Evolutionary conservation across 1,140 invertebrate species (phyloP).

Genomic region (Melitaea cinxia): DNA sequence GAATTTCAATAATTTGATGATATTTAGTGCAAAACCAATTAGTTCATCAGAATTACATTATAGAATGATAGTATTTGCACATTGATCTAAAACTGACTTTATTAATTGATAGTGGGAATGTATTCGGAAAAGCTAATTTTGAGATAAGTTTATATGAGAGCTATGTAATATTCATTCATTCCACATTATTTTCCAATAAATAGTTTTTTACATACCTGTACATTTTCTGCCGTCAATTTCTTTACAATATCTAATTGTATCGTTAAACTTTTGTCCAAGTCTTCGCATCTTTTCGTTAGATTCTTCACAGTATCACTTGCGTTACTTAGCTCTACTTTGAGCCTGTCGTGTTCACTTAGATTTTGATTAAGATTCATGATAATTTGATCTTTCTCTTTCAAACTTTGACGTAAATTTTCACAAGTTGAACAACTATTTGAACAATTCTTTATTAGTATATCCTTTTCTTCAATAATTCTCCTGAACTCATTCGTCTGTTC

Average conservation of each 20-base stretch:
- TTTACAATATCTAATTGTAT: slow-evolving; percentile 82
- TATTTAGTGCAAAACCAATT: too few relatives aligned
- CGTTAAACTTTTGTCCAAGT: slow-evolving; percentile 83
- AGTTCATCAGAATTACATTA: too few relatives aligned
- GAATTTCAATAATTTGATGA: too few relatives aligned
- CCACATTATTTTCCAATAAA: neutral
- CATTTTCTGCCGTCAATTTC: slow-evolving; percentile 80
- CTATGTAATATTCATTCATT: too few relatives aligned
- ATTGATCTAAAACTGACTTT: too few relatives aligned
- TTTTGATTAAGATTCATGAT: slow-evolving; percentile 63
- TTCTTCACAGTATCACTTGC: slow-evolving; percentile 48
- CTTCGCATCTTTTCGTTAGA: slow-evolving; percentile 83
- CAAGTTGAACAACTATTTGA: slow-evolving; percentile 59
- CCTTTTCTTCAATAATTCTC: slow-evolving; percentile 79
- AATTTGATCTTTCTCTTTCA: slow-evolving; percentile 74
- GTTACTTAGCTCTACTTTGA: slow-evolving; percentile 51
- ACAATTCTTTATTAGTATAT: slow-evolving; percentile 63
- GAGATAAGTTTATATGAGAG: too few relatives aligned
- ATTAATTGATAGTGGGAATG: too few relatives aligned
- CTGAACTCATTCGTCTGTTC: slow-evolving; percentile 79
- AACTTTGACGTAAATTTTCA: slow-evolving; percentile 48
- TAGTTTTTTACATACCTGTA: slow-evolving; percentile 57
- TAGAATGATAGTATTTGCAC: too few relatives aligned
- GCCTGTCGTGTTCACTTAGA: slow-evolving; percentile 43
- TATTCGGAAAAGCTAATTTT: too few relatives aligned